These are phyloP conservation scores for Muscidifurax raptorellus DNA, from an alignment of 1,140 invertebrate species.

Conservation along the genomic window DNA sequence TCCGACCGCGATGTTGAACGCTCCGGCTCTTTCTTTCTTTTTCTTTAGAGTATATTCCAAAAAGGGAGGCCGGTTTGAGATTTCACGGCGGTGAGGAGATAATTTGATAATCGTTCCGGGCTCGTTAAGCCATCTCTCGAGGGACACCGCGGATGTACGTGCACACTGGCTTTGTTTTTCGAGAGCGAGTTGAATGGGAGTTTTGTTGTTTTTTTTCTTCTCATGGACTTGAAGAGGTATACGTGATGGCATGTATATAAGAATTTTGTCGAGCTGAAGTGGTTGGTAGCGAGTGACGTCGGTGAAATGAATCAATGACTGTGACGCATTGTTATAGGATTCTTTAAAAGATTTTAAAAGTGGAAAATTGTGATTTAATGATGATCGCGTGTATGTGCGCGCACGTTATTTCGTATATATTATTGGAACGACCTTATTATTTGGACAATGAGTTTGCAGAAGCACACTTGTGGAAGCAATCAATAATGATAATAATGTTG, in stretches of 20 bases:
- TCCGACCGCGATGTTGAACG: neutral
- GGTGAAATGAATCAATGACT: neutral
- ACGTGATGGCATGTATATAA: neutral
- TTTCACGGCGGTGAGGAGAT: constrained; percentile 11
- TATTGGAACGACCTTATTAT: too few species aligned
- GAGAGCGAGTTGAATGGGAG: neutral
- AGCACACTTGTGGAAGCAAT: too few species aligned
- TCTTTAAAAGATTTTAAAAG: too few species aligned
- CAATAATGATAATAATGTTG: too few species aligned
- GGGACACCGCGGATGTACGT: neutral
- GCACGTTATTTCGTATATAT: too few species aligned
- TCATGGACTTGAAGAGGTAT: neutral
- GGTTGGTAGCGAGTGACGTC: neutral
- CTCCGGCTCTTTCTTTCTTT: constrained; percentile 4
- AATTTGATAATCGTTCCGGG: constrained; percentile 30
- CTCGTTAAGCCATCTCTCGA: constrained; percentile 7
- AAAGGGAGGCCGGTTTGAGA: neutral
- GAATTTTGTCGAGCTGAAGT: neutral
- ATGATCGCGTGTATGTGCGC: too few species aligned
- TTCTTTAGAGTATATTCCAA: neutral
- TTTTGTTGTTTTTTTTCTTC: neutral
- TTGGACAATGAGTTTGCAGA: too few species aligned
- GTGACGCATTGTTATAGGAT: neutral
- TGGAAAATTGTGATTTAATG: too few species aligned
- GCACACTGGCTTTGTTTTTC: neutral